Conservation (phyloP, 2,888 invertebrate genomes). For the Lomographa bimaculata region DNA sequence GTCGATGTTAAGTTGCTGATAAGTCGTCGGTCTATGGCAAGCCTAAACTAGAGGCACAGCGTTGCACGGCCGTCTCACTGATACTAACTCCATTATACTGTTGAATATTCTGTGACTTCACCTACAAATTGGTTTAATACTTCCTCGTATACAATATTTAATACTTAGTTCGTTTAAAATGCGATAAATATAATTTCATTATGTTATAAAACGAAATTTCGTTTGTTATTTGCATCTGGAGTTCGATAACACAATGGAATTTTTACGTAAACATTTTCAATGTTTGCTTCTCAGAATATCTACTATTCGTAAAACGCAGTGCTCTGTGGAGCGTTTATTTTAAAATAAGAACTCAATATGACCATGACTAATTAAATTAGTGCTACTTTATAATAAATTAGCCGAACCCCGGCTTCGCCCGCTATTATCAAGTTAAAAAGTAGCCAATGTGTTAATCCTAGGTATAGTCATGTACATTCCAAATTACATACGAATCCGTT, state of each 20-base stretch:
- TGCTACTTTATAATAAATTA: no score
- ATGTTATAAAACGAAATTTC: slow-evolving; percentile 16
- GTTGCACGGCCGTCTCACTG: slow-evolving; percentile 59
- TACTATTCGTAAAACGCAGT: slow-evolving; percentile 2
- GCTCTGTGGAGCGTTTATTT: slow-evolving; percentile 5
- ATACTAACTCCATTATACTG: slow-evolving; percentile 57
- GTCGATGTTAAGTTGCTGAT: no score
- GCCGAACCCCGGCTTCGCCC: no score
- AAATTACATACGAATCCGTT: no score
- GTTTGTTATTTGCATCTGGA: slow-evolving; percentile 14
- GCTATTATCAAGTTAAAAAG: no score
- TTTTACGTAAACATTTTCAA: slow-evolving; percentile 16
- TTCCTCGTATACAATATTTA: slow-evolving; percentile 61
- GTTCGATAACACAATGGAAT: slow-evolving; percentile 19
- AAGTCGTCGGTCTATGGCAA: slow-evolving; percentile 28
- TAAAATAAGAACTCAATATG: no score
- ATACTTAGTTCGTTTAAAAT: slow-evolving; percentile 13
- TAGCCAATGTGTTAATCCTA: no score
- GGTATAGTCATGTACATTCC: no score
- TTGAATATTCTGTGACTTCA: no score
- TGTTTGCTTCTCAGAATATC: slow-evolving; percentile 12
- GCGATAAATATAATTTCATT: slow-evolving; percentile 16
- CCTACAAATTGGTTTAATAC: slow-evolving; percentile 59
- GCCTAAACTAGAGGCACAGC: slow-evolving; percentile 48
- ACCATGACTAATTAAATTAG: no score